These are phyloP conservation scores for Himalopsyche japonica DNA, from an alignment of 2,888 invertebrate species.

Conservation along the genomic window DNA sequence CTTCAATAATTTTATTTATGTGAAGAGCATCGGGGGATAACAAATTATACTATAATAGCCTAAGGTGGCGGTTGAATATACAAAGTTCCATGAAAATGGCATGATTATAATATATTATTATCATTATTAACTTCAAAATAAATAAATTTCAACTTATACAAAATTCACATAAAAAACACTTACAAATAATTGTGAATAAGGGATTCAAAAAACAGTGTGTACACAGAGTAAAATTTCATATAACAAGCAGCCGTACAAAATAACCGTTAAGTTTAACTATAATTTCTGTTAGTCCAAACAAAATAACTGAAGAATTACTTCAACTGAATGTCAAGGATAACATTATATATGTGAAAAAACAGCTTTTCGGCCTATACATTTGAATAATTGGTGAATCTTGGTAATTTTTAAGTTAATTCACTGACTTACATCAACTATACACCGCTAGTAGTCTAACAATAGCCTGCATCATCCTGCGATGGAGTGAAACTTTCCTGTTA, in stretches of 20 bases:
- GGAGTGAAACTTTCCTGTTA: too few species aligned
- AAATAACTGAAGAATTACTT: neutral
- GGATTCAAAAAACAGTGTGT: neutral
- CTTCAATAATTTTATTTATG: neutral
- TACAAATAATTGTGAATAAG: neutral
- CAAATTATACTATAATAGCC: neutral
- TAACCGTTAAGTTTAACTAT: too few species aligned
- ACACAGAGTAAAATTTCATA: neutral
- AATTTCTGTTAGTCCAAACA: neutral
- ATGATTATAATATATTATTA: neutral
- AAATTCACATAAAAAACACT: constrained; percentile 1
- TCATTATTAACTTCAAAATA: neutral
- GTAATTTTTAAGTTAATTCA: too few species aligned
- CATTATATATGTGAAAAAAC: too few species aligned
- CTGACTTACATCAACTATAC: too few species aligned
- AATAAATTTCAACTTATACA: neutral
- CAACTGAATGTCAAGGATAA: too few species aligned
- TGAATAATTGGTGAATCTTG: too few species aligned
- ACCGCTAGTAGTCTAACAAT: too few species aligned
- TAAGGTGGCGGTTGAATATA: neutral
- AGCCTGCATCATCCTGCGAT: too few species aligned
- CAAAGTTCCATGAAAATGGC: neutral
- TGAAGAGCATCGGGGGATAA: neutral
- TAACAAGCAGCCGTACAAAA: neutral
- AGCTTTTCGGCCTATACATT: too few species aligned